Base-by-base conservation (phyloP, 1,140 invertebrate species). In the Apis cerana region DNA sequence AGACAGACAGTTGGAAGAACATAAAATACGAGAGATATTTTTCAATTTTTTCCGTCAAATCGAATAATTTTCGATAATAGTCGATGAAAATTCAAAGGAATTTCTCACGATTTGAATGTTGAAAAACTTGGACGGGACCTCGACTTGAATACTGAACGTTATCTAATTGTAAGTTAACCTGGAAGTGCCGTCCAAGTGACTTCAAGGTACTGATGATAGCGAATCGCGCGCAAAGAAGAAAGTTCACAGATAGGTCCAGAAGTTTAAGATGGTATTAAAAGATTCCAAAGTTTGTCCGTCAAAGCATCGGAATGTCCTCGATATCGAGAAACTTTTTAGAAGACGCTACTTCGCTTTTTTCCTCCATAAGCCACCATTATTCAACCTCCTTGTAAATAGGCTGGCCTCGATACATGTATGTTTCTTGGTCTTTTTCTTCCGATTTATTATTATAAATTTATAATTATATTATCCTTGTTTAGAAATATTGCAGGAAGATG, bases 141-240 rank as follows among this genome's bases (percentile, higher is more conserved):
- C 58, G 75, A 83, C 80, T 56, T 43, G 43, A 59, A 27, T 48
- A 72, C 33, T 43, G 85, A 71, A 19, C 83, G 72, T 59, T 52
- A 81, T 64, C 33, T 71, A 64, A 64, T 64, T 33, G 62, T 64
- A 74, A 82, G 85, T 69, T 67, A 67, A 75, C 74, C 54, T 75
- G 72, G n/a, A 56, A 86, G 54, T 59, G 79, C 33, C 59, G 81
- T 89, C 91, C 89, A 89, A 90, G 89, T 91, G 90, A 91, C 91
- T 69, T 91, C 89, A 89, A 91, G 88, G 88, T 85, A 87, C 69
- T 82, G 80, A 89, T 83, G 61, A 78, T 70, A 65, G 69, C 58
- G 69, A 52, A 74, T 65, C 59, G 58, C 56, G 72, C 59, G 80
- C 74, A 87, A 85, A 75, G 75, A 80, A 75, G 54, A 65, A 54